Evolutionary conservation across 2,888 invertebrate species (phyloP).

Genomic region (Cheilosia vulpina): DNA sequence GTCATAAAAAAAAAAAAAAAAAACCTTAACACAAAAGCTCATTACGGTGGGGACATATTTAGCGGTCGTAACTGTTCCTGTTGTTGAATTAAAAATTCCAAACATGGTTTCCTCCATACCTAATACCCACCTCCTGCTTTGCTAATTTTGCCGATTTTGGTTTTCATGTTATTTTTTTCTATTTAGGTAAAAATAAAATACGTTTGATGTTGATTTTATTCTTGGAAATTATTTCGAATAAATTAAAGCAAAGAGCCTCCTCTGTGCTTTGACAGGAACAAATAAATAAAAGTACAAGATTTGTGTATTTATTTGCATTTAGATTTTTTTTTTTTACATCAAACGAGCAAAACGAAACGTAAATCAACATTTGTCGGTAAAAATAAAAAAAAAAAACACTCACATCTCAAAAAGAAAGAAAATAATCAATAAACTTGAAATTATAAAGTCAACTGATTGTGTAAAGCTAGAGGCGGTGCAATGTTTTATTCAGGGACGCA

Average conservation of each 20-base stretch:
- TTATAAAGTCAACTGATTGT: conserved; percentile 53
- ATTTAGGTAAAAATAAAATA: conserved; percentile 31
- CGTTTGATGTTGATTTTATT: conserved; percentile 53
- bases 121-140: neutral
- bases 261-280: conserved; percentile 4
- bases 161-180: conserved; percentile 10
- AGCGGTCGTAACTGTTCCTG: neutral
- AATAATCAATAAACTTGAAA: conserved; percentile 46
- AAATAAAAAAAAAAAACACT: neutral
- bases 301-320: conserved; percentile 60
- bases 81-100: conserved; percentile 24
- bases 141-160: conserved; percentile 16
- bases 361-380: conserved; percentile 16
- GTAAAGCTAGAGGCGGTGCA: conserved; percentile 15
- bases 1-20: conserved; percentile 27
- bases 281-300: conserved; percentile 39
- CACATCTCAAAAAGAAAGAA: conserved; percentile 8
- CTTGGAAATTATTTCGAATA: conserved; percentile 51
- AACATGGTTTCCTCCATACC: neutral
- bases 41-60: conserved; percentile 9
- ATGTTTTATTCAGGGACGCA: conserved; percentile 6
- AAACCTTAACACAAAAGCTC: conserved; percentile 1
- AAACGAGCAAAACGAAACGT: conserved; percentile 29
- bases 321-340: conserved; percentile 34
- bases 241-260: conserved; percentile 44